phyloP scores from a whole-genome alignment of 2,888 invertebrate species.

The Diplolepis rosae region DNA sequence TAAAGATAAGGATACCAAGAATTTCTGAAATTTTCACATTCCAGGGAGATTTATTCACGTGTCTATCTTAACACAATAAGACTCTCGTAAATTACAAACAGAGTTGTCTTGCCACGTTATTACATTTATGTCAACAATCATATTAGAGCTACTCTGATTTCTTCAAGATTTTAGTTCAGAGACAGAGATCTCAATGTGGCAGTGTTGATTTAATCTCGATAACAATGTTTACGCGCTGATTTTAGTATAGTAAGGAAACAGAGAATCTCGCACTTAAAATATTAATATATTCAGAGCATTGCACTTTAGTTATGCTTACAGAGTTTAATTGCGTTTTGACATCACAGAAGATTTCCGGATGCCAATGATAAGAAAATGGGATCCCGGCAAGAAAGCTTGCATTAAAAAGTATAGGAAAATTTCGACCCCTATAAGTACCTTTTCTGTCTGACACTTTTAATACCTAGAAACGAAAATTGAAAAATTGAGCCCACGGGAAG shows the following conservation, averaged over 20 bases:
- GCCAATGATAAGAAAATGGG: too few relatives aligned
- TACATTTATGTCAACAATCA: neutral
- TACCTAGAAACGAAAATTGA: too few relatives aligned
- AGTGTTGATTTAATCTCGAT: constrained; percentile 12
- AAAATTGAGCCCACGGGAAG: too few relatives aligned
- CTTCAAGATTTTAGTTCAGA: neutral
- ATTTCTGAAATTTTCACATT: neutral
- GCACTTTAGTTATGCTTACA: neutral
- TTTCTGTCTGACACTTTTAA: too few relatives aligned
- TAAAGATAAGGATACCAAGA: neutral
- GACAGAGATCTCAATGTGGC: neutral
- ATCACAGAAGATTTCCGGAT: too few relatives aligned
- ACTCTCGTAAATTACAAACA: neutral
- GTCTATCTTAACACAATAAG: constrained; percentile 2
- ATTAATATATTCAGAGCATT: neutral
- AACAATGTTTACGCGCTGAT: neutral
- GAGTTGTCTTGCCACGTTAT: neutral
- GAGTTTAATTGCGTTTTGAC: too few relatives aligned
- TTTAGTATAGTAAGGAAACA: neutral
- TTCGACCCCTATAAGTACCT: too few relatives aligned
- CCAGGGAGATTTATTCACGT: too few relatives aligned
- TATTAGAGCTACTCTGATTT: neutral
- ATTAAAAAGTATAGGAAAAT: too few relatives aligned
- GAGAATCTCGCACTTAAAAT: neutral
- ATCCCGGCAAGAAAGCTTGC: too few relatives aligned